A percentile compares a stretch with the other conserved stretches of the same genome.
phyloP scores from a whole-genome alignment of 2,888 invertebrate genomes.

The Sinodicranocentrus sp. region DNA sequence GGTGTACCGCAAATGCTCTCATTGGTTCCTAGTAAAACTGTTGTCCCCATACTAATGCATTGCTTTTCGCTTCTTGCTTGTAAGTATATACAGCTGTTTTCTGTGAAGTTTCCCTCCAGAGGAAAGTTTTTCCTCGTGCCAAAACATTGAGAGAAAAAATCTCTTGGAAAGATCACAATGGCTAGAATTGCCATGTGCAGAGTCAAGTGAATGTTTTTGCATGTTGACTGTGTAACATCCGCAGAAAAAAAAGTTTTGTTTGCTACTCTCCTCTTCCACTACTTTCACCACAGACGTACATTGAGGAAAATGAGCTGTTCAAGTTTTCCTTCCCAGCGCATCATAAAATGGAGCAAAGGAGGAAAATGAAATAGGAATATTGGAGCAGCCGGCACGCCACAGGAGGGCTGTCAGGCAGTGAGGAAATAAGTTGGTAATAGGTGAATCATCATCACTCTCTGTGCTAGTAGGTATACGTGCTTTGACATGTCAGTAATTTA shows the following conservation, averaged over 20 bases:
- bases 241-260: conserved; percentile 17
- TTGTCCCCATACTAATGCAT: too few relatives aligned
- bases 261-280: not conserved
- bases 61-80: not conserved
- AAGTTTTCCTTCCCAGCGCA: not conserved
- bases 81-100: too few relatives aligned
- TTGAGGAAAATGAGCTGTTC: too few relatives aligned
- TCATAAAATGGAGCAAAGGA: not conserved
- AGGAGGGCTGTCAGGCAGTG: not conserved
- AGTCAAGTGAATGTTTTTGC: conserved; percentile 11
- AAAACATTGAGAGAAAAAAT: too few relatives aligned
- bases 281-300: too few relatives aligned
- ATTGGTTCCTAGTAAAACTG: too few relatives aligned
- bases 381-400: not conserved
- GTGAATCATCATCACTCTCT: conserved; percentile 2
- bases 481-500: conserved; percentile 21
- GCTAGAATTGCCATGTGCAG: not conserved
- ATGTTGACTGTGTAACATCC: conserved; percentile 6
- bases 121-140: too few relatives aligned
- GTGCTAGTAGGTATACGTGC: not conserved
- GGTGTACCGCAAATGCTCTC: too few relatives aligned
- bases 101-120: too few relatives aligned
- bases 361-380: conserved; percentile 22
- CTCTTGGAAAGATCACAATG: conserved; percentile 4
- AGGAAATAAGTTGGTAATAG: conserved; percentile 1